Conservation (phyloP, 2,797 vertebrate genomes). For the Lutjanus campechanus region DNA sequence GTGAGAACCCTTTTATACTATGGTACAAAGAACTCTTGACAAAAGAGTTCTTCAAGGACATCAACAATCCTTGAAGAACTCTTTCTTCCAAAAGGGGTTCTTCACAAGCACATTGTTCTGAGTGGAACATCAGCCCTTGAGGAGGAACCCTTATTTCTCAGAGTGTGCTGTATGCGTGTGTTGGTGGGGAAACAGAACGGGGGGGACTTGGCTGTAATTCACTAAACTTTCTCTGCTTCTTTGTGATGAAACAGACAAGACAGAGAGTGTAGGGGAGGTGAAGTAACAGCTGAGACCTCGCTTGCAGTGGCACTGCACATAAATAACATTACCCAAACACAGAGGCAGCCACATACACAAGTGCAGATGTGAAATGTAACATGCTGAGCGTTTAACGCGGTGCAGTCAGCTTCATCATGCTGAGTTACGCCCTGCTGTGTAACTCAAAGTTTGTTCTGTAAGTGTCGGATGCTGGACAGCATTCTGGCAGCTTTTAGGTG, state of each 20-base stretch:
- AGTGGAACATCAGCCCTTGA: no score
- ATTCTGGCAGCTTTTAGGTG: neutral
- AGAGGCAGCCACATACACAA: slow-evolving; percentile 31
- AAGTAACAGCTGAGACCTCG: slow-evolving; percentile 46
- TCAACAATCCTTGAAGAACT: no score
- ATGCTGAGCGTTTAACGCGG: neutral
- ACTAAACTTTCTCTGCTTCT: slow-evolving; percentile 30
- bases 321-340: slow-evolving; percentile 64
- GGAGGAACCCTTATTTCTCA: no score
- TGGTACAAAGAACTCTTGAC: no score
- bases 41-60: no score
- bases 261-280: neutral
- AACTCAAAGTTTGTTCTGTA: neutral
- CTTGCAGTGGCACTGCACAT: slow-evolving; percentile 26
- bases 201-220: slow-evolving; percentile 22
- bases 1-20: no score
- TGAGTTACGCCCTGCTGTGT: slow-evolving; percentile 19
- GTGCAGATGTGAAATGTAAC: slow-evolving; percentile 17
- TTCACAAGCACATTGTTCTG: no score
- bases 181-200: neutral
- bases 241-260: slow-evolving; percentile 37
- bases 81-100: no score
- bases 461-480: neutral
- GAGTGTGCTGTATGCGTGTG: slow-evolving; percentile 6
- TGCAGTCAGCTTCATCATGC: slow-evolving; percentile 37